Evolutionary conservation across 2,888 invertebrate genomes (phyloP), one percentile per base, ranked within the genome.

Genomic region (Agriopis leucophaearia): DNA sequence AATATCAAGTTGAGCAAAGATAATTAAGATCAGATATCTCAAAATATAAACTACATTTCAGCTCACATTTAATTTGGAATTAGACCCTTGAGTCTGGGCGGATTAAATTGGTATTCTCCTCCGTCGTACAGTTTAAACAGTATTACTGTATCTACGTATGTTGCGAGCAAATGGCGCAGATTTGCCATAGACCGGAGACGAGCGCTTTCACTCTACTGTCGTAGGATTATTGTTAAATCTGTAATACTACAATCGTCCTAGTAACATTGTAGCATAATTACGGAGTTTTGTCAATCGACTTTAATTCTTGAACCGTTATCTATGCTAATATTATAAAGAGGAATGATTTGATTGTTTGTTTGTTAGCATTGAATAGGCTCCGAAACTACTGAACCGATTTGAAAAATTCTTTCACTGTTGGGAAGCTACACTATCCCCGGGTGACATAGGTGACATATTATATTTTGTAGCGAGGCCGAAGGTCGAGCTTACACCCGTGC

Each of bases 11-110:
- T 50, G 63, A 67, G 59, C 50, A 59, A 16, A 67, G 63, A 63
- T 59, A 67, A 63, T 67, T 67, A 63, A 63, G 63, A 67, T 67
- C 67, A 55, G 67, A 67, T 67, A 67, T 59, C 67, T 59, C 59
- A 67, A 58, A 67, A 63, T 67, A 59, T 67, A 63, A 63, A 67
- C 67, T 63, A 67, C 58, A 59, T 63, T 67, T 67, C 67, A 59
- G 59, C 45, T 67, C 67, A 48, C 67, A 63, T 67, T 67, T 67
- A 63, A 67, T 67, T 59, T 59, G 63, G 63, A 67, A 67, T 63
- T 67, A 67, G 67, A 63, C 67, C 67, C 67, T 54, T 63, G 67
- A 67, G 67, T 67, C 58, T 67, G 54, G 54, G 48, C 67, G 54
- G 54, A 64, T 47, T 67, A 67, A 63, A 67, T 63, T 67, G 63